Base-by-base conservation (phyloP, 2,888 invertebrate species). In the Archips crataeganus region DNA sequence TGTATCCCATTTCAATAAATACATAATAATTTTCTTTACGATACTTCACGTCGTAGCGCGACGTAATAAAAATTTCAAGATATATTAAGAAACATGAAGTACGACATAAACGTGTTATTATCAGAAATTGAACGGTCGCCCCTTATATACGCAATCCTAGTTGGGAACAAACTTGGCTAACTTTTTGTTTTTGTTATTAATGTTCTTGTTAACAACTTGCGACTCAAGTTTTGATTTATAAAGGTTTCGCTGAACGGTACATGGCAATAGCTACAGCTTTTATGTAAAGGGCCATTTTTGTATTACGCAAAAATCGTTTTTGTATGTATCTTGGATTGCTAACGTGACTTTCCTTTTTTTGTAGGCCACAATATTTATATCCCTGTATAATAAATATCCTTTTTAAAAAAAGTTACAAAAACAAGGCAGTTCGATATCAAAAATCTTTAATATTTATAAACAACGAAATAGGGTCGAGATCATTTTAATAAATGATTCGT, bases 151-250 rank as follows among this genome's bases (percentile, higher is more conserved):
- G 13, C 47, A 63, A 63, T 59, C 57, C 39, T 73, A 73, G 63
- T 68, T 63, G 57, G 6, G 8, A 73, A 73, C 63, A 61, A 68
- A 73, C 47, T 73, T 39, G 57, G 2, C 2, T 39, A 68, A 57
- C 68, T 73, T 73, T 71, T 67, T 72, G 72, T 72, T 72, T 71
- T 67, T 73, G 72, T 73, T 73, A 68, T 68, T 68, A 73, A 73
- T 73, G 68, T 68, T 73, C 68, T 73, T 73, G 68, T 68, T 73
- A 68, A 73, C 57, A 68, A 68, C 57, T 63, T 68, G 11, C 34
- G 34, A 32, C 62, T 68, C 57, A 57, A 67, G 49, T 73, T 73
- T 39, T 73, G 68, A 73, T 73, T 73, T 73, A 67, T 67, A 49
- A 4, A 45, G 51, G 47, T 42, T 67, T 15, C 32, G 36, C 61